phyloP scores from a whole-genome alignment of 2,888 invertebrate species.

The Heteromyza rotundicornis region DNA sequence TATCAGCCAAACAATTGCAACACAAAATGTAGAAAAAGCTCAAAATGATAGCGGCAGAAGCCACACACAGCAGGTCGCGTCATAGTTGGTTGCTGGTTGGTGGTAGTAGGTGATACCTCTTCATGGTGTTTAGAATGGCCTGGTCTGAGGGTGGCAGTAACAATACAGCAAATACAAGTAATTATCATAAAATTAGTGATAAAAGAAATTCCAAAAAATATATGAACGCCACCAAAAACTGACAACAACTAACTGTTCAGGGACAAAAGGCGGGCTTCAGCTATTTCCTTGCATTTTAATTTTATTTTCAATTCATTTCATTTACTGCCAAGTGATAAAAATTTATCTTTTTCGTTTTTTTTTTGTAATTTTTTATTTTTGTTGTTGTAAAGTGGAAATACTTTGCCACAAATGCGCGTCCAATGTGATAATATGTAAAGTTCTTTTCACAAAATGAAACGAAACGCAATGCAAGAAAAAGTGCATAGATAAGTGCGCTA shows the following conservation, averaged over 20 bases:
- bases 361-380: conserved; percentile 22
- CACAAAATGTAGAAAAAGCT: too few relatives aligned
- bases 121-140: too few relatives aligned
- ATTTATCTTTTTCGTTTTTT: conserved; percentile 44
- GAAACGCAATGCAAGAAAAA: too few relatives aligned
- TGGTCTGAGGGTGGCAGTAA: too few relatives aligned
- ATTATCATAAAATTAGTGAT: conserved; percentile 57
- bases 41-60: too few relatives aligned
- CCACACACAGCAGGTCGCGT: too few relatives aligned
- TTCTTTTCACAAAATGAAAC: background rate
- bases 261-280: background rate
- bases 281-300: background rate
- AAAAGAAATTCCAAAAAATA: conserved; percentile 45
- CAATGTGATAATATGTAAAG: background rate
- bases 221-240: conserved; percentile 31
- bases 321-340: conserved; percentile 46
- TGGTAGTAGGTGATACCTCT: too few relatives aligned
- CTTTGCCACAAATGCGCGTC: background rate
- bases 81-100: too few relatives aligned
- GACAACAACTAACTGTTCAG: too few relatives aligned
- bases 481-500: conserved; percentile 32
- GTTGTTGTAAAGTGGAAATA: background rate
- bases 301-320: conserved; percentile 8
- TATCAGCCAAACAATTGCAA: too few relatives aligned
- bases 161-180: conserved; percentile 31